These are phyloP conservation scores for Spisula solida DNA, from an alignment of 2,888 invertebrate species.

Conservation along the genomic window DNA sequence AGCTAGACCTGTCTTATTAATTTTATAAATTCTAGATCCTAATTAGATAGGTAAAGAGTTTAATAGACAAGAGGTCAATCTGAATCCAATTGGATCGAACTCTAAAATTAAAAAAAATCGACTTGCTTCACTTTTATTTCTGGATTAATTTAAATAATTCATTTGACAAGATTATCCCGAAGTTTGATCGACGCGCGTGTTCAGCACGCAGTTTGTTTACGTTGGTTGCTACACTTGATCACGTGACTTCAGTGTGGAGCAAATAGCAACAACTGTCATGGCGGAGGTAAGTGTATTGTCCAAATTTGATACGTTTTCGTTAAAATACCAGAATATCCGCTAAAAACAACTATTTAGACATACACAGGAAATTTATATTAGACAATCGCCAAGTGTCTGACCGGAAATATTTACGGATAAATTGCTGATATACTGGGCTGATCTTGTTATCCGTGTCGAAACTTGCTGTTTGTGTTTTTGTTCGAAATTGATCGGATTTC, in stretches of 20 bases:
- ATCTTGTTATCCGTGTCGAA: not conserved
- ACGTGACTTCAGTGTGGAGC: conserved; percentile 78
- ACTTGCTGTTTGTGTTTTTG: not conserved
- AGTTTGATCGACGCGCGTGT: not conserved
- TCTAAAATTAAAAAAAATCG: too few relatives aligned
- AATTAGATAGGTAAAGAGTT: too few relatives aligned
- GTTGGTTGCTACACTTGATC: conserved; percentile 80
- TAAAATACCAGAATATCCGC: not conserved
- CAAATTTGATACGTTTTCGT: conserved; percentile 35
- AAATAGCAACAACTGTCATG: conserved; percentile 86
- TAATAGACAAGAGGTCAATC: too few relatives aligned
- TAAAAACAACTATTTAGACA: not conserved
- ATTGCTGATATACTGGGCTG: not conserved
- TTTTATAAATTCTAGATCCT: too few relatives aligned
- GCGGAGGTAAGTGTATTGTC: conserved; percentile 76
- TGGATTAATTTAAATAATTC: not conserved
- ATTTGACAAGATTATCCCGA: not conserved
- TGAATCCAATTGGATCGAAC: too few relatives aligned
- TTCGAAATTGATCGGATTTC: not conserved
- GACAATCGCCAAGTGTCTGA: not conserved
- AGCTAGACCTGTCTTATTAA: too few relatives aligned
- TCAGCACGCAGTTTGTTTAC: conserved; percentile 39
- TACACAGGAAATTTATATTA: not conserved
- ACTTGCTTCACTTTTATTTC: not conserved
- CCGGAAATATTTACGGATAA: not conserved